These are phyloP conservation scores for Strix uralensis DNA, from an alignment of 2,113 vertebrate species.

Conservation along the genomic window DNA sequence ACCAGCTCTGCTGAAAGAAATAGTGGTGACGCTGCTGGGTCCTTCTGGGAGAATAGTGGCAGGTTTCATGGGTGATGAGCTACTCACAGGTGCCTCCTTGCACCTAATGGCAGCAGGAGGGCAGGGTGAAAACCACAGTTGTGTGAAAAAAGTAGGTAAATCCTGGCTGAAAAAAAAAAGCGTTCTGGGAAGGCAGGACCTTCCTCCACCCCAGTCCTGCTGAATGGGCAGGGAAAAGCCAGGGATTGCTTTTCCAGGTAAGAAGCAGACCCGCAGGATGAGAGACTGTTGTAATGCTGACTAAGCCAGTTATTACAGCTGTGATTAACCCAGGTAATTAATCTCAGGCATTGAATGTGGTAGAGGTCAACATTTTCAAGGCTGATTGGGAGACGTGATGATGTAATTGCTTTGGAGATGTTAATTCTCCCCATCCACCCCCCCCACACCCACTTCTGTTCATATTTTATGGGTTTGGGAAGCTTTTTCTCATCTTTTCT, in stretches of 20 bases:
- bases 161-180: background rate
- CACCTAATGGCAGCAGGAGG: background rate
- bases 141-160: background rate
- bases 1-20: background rate
- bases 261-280: background rate
- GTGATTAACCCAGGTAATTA: background rate
- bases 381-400: background rate
- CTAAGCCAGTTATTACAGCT: background rate
- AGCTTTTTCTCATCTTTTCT: background rate
- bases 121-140: fast-evolving
- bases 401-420: background rate
- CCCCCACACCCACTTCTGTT: background rate
- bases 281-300: background rate
- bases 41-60: background rate
- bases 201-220: background rate
- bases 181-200: background rate
- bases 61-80: background rate
- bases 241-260: background rate
- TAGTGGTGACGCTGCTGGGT: fast-evolving
- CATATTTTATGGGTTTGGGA: background rate
- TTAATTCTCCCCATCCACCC: background rate
- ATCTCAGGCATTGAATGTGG: background rate
- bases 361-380: background rate
- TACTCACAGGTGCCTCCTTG: background rate
- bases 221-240: background rate